phyloP scores from a whole-genome alignment of 2,888 invertebrate genomes.

The Tortricodes alternella region DNA sequence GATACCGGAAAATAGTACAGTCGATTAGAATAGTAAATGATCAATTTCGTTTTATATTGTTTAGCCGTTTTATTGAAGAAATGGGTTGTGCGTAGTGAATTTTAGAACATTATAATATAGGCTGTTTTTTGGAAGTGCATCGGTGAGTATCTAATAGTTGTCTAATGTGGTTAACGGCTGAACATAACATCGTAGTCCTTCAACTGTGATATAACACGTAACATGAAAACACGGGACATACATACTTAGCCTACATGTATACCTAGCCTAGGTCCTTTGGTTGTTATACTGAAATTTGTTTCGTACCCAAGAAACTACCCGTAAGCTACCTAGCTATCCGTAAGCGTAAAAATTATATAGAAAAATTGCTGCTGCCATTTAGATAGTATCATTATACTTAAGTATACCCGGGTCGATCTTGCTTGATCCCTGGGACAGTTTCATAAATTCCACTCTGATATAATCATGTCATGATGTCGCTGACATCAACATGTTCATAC shows the following conservation, averaged over 20 bases:
- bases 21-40: constrained; percentile 19
- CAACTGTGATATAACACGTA: constrained; percentile 1
- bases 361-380: constrained; percentile 3
- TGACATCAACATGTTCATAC: too few species aligned
- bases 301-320: too few species aligned
- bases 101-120: constrained; percentile 5
- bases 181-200: background rate
- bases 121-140: background rate
- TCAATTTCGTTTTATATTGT: constrained; percentile 15
- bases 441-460: too few species aligned
- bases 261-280: background rate
- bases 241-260: background rate
- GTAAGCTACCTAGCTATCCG: too few species aligned
- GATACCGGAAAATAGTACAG: constrained; percentile 13
- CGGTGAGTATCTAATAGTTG: constrained; percentile 9
- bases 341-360: constrained; percentile 10
- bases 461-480: too few species aligned
- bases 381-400: too few species aligned
- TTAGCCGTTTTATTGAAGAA: constrained; percentile 16
- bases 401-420: too few species aligned
- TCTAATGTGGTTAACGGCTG: too few species aligned
- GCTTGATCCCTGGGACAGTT: too few species aligned
- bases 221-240: background rate
- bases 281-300: constrained; percentile 12
- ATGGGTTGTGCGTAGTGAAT: constrained; percentile 29